These are phyloP conservation scores for Paramuricea clavata DNA, from an alignment of 92 coral and sea anemone genomes.

Conservation along the genomic window DNA sequence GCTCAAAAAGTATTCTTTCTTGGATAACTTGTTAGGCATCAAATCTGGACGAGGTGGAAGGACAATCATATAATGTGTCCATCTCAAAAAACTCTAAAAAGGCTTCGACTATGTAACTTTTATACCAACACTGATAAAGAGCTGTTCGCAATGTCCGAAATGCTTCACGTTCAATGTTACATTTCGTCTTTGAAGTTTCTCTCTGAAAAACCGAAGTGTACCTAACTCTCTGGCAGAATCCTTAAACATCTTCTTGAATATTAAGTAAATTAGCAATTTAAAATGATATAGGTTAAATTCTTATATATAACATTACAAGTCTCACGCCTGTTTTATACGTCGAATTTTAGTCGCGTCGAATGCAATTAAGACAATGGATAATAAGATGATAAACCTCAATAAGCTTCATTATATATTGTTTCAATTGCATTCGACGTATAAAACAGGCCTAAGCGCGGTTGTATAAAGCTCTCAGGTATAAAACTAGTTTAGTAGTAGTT, in stretches of 20 bases:
- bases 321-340: too few species aligned
- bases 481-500: too few species aligned
- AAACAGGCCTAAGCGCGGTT: too few species aligned
- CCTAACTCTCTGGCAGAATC: constrained; percentile 26
- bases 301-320: too few species aligned
- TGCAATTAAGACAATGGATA: too few species aligned
- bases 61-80: neutral
- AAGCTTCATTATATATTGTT: too few species aligned
- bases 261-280: too few species aligned
- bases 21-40: neutral
- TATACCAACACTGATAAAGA: constrained; percentile 2
- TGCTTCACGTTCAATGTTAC: constrained; percentile 5
- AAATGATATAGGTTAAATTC: too few species aligned
- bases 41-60: neutral
- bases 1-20: neutral
- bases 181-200: constrained; percentile 2
- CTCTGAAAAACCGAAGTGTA: neutral
- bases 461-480: too few species aligned
- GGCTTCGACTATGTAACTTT: neutral
- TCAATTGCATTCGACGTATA: too few species aligned
- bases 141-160: constrained; percentile 6
- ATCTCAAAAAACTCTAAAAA: constrained; percentile 24
- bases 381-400: too few species aligned
- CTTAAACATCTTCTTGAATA: constrained; percentile 1
- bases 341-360: too few species aligned